Conservation (phyloP, 2,797 vertebrate species). For the Leucoraja ocellata region DNA sequence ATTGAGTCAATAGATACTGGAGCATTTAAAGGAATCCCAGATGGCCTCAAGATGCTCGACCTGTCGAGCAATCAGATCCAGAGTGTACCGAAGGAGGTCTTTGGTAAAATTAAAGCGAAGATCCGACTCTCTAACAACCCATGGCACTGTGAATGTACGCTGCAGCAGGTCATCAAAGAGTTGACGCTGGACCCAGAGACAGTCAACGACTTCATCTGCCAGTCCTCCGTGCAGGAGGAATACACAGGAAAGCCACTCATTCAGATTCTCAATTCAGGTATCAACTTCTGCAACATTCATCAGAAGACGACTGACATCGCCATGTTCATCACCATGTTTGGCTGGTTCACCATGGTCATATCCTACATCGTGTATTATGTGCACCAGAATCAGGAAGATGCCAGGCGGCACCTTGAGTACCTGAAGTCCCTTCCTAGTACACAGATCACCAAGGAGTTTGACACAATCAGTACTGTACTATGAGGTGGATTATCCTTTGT, state of each 20-base stretch:
- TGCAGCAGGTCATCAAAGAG: constrained; percentile 85
- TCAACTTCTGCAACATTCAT: constrained; percentile 81
- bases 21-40: constrained; percentile 75
- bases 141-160: constrained; percentile 82
- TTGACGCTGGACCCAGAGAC: constrained; percentile 76
- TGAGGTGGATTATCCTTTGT: constrained; percentile 42
- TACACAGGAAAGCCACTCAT: constrained; percentile 77
- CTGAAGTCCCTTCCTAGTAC: constrained; percentile 73
- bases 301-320: constrained; percentile 82
- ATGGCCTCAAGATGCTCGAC: constrained; percentile 72
- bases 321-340: constrained; percentile 89
- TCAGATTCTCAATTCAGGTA: constrained; percentile 79
- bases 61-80: constrained; percentile 79
- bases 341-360: constrained; percentile 88
- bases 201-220: constrained; percentile 77
- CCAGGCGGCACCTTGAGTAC: constrained; percentile 74
- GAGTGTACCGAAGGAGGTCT: constrained; percentile 78
- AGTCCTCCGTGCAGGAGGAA: constrained; percentile 74
- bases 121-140: constrained; percentile 85
- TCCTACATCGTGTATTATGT: constrained; percentile 81
- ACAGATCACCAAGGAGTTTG: constrained; percentile 68
- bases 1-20: constrained; percentile 73
- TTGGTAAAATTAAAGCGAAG: constrained; percentile 72
- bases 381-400: constrained; percentile 81
- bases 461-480: constrained; percentile 72